Evolutionary conservation across 2,797 vertebrate genomes (phyloP).

Genomic region (Rhincodon typus): DNA sequence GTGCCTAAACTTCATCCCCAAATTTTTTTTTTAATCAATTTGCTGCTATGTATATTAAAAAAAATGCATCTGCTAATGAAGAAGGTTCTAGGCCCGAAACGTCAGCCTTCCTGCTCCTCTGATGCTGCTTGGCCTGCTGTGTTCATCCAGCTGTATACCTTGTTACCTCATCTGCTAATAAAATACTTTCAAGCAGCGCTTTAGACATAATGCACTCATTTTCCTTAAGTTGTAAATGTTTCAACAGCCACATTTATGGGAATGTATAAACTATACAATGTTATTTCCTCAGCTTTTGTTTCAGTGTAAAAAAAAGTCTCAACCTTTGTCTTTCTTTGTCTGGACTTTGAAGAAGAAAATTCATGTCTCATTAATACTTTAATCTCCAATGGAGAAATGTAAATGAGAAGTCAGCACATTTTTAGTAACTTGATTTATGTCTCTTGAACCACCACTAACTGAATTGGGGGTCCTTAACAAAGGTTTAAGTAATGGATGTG

Average conservation of each 20-base stretch:
- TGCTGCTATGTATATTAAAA: no score
- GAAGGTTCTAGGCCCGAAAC: no score
- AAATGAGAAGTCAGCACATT: background rate
- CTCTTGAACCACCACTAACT: background rate
- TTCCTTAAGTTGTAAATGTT: background rate
- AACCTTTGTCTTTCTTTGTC: background rate
- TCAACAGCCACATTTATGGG: background rate
- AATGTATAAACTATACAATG: background rate
- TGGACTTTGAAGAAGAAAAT: background rate
- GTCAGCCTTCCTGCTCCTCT: no score
- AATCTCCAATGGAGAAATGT: background rate
- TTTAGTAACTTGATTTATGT: background rate
- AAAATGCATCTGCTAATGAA: background rate
- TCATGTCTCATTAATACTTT: background rate
- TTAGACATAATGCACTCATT: background rate
- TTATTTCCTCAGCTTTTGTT: background rate
- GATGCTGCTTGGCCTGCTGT: no score
- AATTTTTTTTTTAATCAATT: no score
- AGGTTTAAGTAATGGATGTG: background rate
- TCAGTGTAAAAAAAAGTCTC: background rate
- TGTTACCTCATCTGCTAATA: background rate
- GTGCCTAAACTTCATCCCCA: no score
- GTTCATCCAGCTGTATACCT: no score
- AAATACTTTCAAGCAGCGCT: background rate
- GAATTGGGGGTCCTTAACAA: background rate